Base-by-base conservation (phyloP, 2,888 invertebrate species). In the Acronicta psi region DNA sequence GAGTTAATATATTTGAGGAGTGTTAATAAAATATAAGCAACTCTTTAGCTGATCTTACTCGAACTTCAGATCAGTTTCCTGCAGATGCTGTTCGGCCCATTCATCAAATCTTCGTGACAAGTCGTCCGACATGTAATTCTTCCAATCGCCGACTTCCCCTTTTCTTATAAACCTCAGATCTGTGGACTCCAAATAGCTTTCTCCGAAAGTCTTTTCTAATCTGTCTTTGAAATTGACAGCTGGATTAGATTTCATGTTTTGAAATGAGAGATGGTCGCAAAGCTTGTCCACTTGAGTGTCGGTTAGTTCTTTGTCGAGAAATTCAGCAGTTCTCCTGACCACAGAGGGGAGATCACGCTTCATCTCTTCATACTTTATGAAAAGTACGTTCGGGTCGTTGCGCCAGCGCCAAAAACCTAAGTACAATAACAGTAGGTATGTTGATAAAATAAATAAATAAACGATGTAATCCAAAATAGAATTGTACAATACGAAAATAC, bases 331-430 rank as follows among this genome's bases (percentile, higher is more conserved):
- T 81, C 95, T 95, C 29, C 94, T 88, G 9, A 98, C 95, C 0
- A 95, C 95, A 0, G 94, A 94, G 0, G 95, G 92, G 18, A 97
- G 94, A 85, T 98, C 96, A 51, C 91, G 94, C 79, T 97, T 96
- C 96, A 98, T 96, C 58, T 98, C 97, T 90, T 98, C 98, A 81
- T 97, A 98, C 75, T 96, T 97, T 43, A 98, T 91, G 84, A 97
- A 97, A 8, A 98, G 91, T 2, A 98, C 89, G 80, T 98, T 97
- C 0, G 96, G 92, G 49, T 97, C 96, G 73, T 96, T 84, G 18
- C 96, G 95, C 43, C 95, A 94, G 55, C 96, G 95, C 97, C 97
- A 97, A 84, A 96, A 97, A 51, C 95, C 95, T 90, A 88, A 10
- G 20, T 13, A 20, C 5, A 20, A 20, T 20, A 20, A 5, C 20